Evolutionary conservation across 1,140 invertebrate genomes (phyloP).

Genomic region (Notospermus geniculatus): DNA sequence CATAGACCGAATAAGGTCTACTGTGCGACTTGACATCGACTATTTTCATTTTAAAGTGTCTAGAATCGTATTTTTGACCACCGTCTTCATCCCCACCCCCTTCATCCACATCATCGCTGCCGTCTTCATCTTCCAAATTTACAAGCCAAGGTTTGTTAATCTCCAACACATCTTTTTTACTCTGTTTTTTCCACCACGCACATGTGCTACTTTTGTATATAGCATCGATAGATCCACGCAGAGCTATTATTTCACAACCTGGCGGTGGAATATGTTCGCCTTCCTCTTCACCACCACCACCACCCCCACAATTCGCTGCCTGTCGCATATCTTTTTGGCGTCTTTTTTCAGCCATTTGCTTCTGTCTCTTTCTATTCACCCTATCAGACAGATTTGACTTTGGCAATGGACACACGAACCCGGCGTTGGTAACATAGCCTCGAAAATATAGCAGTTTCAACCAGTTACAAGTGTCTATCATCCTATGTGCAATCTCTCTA

Average conservation of each 20-base stretch:
- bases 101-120: too few relatives aligned
- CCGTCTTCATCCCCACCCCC: neutral
- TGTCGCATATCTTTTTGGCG: neutral
- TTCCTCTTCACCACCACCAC: neutral
- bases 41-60: constrained; percentile 1
- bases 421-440: constrained; percentile 6
- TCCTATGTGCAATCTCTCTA: neutral
- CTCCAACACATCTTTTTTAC: neutral
- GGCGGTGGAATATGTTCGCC: neutral
- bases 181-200: constrained; percentile 10
- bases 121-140: constrained; percentile 6
- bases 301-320: neutral
- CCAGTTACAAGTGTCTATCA: constrained; percentile 3
- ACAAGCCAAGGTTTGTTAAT: constrained; percentile 7
- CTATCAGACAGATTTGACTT: constrained; percentile 5
- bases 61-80: constrained; percentile 7
- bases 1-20: constrained; percentile 5
- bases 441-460: constrained; percentile 5
- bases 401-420: constrained; percentile 8
- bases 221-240: constrained; percentile 8
- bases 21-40: constrained; percentile 9
- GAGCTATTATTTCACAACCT: constrained; percentile 6
- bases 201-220: constrained; percentile 5
- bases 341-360: constrained; percentile 10
- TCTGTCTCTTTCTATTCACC: constrained; percentile 8